Conservation (phyloP, 2,888 invertebrate species). For the Mesorhabditis belari region DNA sequence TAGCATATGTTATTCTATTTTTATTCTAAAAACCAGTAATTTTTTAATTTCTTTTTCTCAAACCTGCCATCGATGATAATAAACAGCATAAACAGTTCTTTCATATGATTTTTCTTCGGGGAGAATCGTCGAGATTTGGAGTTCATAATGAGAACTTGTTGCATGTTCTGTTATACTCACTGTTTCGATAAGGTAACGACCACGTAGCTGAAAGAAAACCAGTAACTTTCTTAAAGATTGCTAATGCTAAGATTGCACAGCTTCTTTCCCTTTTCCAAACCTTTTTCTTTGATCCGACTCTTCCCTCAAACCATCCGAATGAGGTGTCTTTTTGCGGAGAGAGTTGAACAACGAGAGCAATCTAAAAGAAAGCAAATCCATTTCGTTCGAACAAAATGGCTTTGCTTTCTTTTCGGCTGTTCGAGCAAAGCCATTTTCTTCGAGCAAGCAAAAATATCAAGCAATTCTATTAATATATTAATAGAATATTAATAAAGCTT, state of each 20-base stretch:
- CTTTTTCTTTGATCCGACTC: neutral
- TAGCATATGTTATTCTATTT: too few relatives aligned
- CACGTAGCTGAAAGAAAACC: neutral
- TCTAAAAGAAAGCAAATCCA: too few relatives aligned
- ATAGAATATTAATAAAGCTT: too few relatives aligned
- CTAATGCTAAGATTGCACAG: too few relatives aligned
- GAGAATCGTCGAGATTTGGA: neutral
- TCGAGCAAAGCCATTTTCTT: too few relatives aligned
- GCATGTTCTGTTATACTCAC: neutral
- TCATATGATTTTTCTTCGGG: neutral
- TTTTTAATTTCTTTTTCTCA: too few relatives aligned
- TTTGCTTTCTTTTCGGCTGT: too few relatives aligned
- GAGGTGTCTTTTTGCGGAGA: neutral
- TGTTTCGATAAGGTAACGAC: neutral
- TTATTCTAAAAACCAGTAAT: too few relatives aligned
- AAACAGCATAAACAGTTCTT: neutral
- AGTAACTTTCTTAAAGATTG: neutral
- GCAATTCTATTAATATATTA: too few relatives aligned
- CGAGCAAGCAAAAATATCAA: too few relatives aligned
- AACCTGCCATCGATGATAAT: neutral
- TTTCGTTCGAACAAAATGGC: too few relatives aligned
- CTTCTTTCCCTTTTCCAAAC: too few relatives aligned
- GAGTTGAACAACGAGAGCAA: neutral
- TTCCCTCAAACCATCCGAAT: neutral
- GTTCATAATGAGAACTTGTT: neutral